A percentile compares a stretch with the other conserved stretches of the same genome.
Conservation (phyloP, 2,888 invertebrate species). For the Graphium colonna region DNA sequence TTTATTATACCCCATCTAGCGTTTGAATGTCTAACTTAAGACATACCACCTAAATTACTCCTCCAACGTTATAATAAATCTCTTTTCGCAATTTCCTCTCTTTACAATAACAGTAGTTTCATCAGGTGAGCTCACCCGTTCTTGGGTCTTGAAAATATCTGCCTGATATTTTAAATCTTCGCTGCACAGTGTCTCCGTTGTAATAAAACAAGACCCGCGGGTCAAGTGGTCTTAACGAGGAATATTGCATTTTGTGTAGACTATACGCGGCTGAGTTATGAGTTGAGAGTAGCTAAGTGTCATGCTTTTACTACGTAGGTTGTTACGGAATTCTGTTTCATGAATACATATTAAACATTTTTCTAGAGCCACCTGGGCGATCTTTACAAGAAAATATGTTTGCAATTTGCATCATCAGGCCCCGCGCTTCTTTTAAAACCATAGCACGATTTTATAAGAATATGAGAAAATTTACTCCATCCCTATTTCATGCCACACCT, state of each 20-base stretch:
- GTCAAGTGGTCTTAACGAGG: slow-evolving; percentile 74
- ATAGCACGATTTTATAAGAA: too few relatives aligned
- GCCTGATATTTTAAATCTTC: slow-evolving; percentile 29
- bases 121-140: slow-evolving; percentile 2
- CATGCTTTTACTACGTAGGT: slow-evolving; percentile 15
- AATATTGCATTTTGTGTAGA: slow-evolving; percentile 66
- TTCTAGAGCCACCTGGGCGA: too few relatives aligned
- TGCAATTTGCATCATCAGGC: too few relatives aligned
- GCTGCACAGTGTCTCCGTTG: slow-evolving; percentile 18
- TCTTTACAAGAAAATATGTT: background rate
- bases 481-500: too few relatives aligned
- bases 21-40: too few relatives aligned
- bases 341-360: slow-evolving; percentile 21
- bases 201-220: slow-evolving; percentile 50
- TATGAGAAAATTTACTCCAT: too few relatives aligned
- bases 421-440: too few relatives aligned
- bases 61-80: too few relatives aligned
- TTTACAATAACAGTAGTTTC: slow-evolving; percentile 12
- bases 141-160: slow-evolving; percentile 17
- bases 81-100: too few relatives aligned
- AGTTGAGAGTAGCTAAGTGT: too few relatives aligned
- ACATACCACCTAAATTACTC: too few relatives aligned
- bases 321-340: slow-evolving; percentile 13
- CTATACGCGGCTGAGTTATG: slow-evolving; percentile 26
- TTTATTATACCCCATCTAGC: too few relatives aligned